Percentiles rank a stretch among this genome's conserved stretches.
Conservation (phyloP, 2,113 vertebrate genomes). For the Urocynchramus pylzowi region DNA sequence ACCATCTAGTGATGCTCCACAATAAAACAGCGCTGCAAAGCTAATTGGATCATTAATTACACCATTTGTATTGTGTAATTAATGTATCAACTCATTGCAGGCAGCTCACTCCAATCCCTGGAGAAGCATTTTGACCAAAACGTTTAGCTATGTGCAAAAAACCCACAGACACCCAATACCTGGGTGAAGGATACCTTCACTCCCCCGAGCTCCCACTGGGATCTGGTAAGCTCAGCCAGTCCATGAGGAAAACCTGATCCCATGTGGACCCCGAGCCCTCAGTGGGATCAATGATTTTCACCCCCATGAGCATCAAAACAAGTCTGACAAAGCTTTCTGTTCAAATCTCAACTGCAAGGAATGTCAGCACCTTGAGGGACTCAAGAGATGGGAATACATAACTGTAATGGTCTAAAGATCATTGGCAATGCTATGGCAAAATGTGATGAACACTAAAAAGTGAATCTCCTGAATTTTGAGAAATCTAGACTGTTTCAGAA, state of each 20-base stretch:
- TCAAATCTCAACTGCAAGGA: not conserved
- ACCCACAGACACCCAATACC: accelerated
- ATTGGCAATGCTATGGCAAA: not conserved
- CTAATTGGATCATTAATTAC: not conserved
- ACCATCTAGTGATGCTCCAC: not conserved
- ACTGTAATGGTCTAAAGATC: accelerated
- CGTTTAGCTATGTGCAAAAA: not conserved
- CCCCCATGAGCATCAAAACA: not conserved
- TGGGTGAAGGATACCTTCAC: not conserved
- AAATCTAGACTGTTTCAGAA: not conserved
- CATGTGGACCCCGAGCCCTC: accelerated
- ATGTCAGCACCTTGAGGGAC: not conserved
- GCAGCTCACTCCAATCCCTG: not conserved
- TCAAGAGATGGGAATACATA: not conserved
- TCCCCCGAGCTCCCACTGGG: accelerated
- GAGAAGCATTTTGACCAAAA: not conserved
- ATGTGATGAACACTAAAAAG: not conserved
- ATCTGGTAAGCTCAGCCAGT: not conserved
- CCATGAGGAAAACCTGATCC: not conserved
- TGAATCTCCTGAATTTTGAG: not conserved
- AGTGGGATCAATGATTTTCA: no score
- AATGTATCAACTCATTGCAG: not conserved
- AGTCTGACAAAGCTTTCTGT: not conserved
- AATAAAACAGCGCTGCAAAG: not conserved
- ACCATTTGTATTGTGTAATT: no score